These are phyloP conservation scores for Hylia prasina DNA, from an alignment of 2,113 vertebrate genomes.

Conservation along the genomic window DNA sequence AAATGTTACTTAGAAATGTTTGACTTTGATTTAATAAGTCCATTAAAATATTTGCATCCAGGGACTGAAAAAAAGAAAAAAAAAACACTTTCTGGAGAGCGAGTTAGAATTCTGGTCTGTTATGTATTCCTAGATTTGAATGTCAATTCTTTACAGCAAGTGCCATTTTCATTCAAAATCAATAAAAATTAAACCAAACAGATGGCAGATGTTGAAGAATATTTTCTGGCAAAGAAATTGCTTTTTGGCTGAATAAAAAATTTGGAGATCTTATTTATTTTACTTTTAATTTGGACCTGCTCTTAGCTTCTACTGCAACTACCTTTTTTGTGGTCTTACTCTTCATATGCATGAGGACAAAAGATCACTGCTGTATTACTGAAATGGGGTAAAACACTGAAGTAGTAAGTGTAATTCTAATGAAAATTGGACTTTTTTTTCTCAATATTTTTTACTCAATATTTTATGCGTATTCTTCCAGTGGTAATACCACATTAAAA, in stretches of 20 bases:
- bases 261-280: neutral
- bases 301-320: neutral
- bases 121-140: neutral
- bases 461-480: neutral
- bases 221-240: neutral
- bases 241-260: neutral
- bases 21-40: neutral
- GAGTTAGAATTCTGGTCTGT: neutral
- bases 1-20: neutral
- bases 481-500: fast-evolving
- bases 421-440: neutral
- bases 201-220: slow-evolving; percentile 7
- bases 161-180: neutral
- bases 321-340: neutral
- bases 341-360: neutral
- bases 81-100: neutral
- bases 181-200: slow-evolving; percentile 28
- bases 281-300: neutral
- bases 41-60: neutral
- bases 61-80: neutral
- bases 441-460: no score
- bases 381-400: neutral
- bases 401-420: neutral
- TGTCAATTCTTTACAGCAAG: neutral
- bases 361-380: neutral